Evolutionary conservation across 2,888 invertebrate species (phyloP).

Genomic region (Gastracanthus pulcherrimus): DNA sequence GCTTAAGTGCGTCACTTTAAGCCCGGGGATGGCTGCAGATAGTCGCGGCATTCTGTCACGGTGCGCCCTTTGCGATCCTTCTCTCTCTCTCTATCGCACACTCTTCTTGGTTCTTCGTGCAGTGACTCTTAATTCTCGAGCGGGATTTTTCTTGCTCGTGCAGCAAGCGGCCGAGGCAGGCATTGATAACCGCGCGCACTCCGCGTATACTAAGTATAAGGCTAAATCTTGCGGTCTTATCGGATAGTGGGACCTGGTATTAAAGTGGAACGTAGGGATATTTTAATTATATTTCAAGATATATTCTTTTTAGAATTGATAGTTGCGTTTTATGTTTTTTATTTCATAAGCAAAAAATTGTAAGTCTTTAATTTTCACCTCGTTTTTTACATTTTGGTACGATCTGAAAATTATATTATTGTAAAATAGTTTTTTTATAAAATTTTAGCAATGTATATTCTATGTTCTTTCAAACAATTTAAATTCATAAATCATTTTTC

Average conservation of each 20-base stretch:
- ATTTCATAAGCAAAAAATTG: too few relatives aligned
- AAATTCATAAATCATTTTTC: not conserved
- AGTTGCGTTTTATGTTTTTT: too few relatives aligned
- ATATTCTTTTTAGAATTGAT: too few relatives aligned
- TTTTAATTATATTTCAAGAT: not conserved
- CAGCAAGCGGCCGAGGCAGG: not conserved
- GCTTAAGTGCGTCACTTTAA: constrained; percentile 71
- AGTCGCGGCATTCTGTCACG: constrained; percentile 62
- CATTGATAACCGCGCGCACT: constrained; percentile 14
- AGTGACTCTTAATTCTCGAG: too few relatives aligned
- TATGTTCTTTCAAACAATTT: not conserved
- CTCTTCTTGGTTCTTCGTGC: too few relatives aligned
- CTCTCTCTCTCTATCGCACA: not conserved
- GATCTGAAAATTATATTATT: not conserved
- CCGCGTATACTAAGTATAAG: too few relatives aligned
- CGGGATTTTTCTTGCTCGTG: too few relatives aligned
- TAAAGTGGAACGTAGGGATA: too few relatives aligned
- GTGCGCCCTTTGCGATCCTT: constrained; percentile 11
- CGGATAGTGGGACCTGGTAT: too few relatives aligned
- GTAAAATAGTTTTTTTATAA: not conserved
- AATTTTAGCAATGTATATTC: not conserved
- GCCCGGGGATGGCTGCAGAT: constrained; percentile 63
- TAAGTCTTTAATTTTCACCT: too few relatives aligned
- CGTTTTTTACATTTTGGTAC: too few relatives aligned
- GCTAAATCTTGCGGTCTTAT: too few relatives aligned